A percentile compares a stretch with the other conserved stretches of the same genome.
These are phyloP conservation scores for Cyclura pinguis DNA, from an alignment of 2,797 vertebrate genomes.

Conservation along the genomic window DNA sequence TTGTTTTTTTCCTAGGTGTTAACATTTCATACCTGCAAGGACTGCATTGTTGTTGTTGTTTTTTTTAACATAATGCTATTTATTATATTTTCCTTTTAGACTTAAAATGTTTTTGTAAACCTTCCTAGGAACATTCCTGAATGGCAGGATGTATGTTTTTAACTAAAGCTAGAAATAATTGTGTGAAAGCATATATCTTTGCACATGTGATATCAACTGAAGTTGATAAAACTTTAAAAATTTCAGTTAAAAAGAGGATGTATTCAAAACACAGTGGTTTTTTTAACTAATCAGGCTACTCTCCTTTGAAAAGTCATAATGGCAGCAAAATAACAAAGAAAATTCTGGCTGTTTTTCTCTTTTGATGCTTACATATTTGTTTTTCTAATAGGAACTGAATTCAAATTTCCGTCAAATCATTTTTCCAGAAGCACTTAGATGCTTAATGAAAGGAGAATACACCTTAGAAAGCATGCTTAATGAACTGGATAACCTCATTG, in stretches of 20 bases:
- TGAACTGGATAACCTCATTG: slow-evolving; percentile 92
- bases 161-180: not conserved
- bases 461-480: slow-evolving; percentile 94
- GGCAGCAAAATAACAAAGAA: not conserved
- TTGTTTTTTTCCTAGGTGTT: not conserved
- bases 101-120: not conserved
- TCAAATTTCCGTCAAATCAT: slow-evolving; percentile 99
- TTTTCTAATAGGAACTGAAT: slow-evolving; percentile 89
- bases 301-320: not conserved
- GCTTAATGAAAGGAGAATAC: slow-evolving; percentile 94
- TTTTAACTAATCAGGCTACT: not conserved
- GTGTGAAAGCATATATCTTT: not conserved
- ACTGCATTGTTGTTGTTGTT: not conserved
- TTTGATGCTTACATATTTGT: slow-evolving; percentile 3
- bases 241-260: not conserved
- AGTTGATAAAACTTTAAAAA: not conserved
- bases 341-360: not conserved
- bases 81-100: not conserved
- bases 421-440: slow-evolving; percentile 96
- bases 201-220: no score
- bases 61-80: not conserved
- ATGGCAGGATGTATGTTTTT: not conserved
- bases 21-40: not conserved
- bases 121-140: not conserved
- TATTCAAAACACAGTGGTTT: not conserved